Conservation (phyloP, 2,888 invertebrate species). For the Gryllus longicercus region DNA sequence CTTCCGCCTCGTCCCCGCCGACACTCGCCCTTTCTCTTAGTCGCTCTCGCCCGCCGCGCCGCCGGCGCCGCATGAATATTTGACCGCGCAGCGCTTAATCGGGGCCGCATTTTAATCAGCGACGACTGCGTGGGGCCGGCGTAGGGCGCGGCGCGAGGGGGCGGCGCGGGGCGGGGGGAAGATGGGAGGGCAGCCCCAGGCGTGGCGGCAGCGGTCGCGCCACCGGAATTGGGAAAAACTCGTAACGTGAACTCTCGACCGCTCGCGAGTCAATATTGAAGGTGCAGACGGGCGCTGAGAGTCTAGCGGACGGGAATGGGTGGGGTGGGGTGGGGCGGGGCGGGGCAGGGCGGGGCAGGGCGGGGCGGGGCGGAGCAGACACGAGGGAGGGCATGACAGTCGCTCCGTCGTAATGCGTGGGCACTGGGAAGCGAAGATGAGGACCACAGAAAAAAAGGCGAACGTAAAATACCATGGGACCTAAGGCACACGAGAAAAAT, state of each 20-base stretch:
- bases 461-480: too few species aligned
- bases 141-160: background rate
- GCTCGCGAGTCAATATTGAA: background rate
- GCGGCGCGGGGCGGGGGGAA: background rate
- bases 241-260: conserved; percentile 17
- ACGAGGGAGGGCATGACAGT: too few species aligned
- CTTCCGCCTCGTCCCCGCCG: background rate
- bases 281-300: background rate
- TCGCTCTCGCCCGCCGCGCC: background rate
- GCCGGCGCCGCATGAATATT: conserved; percentile 1
- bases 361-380: too few species aligned
- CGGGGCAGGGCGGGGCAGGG: too few species aligned
- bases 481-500: too few species aligned
- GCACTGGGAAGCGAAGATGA: too few species aligned
- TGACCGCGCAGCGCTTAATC: background rate
- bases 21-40: background rate
- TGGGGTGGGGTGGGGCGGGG: too few species aligned
- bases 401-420: too few species aligned
- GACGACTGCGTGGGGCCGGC: background rate
- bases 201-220: background rate
- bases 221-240: background rate
- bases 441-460: too few species aligned
- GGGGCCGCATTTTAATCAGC: background rate
- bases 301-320: background rate
- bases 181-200: background rate